Evolutionary conservation across 2,888 invertebrate genomes (phyloP).

Genomic region (Nephrotoma flavescens): DNA sequence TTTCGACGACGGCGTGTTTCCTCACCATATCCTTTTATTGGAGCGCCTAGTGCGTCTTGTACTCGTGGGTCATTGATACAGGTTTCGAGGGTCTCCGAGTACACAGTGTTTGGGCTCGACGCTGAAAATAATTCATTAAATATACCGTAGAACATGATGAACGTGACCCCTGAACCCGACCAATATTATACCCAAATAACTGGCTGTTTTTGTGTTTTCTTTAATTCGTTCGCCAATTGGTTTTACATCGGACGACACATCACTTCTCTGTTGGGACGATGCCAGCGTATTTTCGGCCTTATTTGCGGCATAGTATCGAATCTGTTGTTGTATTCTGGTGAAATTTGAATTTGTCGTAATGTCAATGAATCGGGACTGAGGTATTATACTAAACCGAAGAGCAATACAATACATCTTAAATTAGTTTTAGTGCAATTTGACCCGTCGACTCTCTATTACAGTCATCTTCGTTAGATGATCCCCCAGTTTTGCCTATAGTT

Average conservation of each 20-base stretch:
- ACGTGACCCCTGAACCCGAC: constrained; percentile 68
- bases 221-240: constrained; percentile 65
- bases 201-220: constrained; percentile 78
- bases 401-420: neutral
- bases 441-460: too few relatives aligned
- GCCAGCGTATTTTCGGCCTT: neutral
- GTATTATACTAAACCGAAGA: neutral
- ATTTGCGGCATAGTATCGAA: neutral
- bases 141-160: constrained; percentile 67
- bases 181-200: constrained; percentile 70
- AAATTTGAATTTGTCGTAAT: neutral
- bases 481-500: too few relatives aligned
- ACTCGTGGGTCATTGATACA: constrained; percentile 52
- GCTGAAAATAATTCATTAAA: constrained; percentile 78
- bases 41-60: constrained; percentile 71
- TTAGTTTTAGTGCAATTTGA: too few relatives aligned
- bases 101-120: constrained; percentile 74
- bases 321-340: neutral
- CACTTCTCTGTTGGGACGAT: constrained; percentile 8
- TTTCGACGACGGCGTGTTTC: constrained; percentile 69
- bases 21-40: constrained; percentile 81
- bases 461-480: too few relatives aligned
- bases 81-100: constrained; percentile 58
- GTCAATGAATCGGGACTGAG: neutral
- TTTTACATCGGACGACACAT: constrained; percentile 38